Evolutionary conservation across 2,113 vertebrate genomes (phyloP), one percentile per base, ranked within the genome.

Genomic region (Chinchilla lanigera): DNA sequence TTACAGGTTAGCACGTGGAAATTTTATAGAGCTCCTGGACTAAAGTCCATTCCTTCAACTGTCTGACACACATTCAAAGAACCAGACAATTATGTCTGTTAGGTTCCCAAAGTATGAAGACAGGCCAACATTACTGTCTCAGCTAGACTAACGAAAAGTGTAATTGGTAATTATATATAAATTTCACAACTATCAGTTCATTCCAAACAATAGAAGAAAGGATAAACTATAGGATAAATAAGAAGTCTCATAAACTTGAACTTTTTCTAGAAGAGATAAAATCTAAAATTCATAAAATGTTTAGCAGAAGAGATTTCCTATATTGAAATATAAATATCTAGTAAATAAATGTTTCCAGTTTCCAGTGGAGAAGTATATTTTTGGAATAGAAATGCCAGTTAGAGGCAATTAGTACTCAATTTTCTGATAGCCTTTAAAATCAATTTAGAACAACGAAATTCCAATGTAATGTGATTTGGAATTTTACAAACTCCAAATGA

Each of bases 391-490:
- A 78, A 83, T 73, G 13, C 58, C 50, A 83, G 20, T 65, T 75
- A 67, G 33, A 86, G 24, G 26, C 28, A 58, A 28, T 47, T 28
- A 73, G 13, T 71, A 24, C 35, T 71, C 91, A 89, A 94, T 77
- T 84, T 95, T 61, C 78, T 83, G 65, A 44, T 13, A 77, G n/a
- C 1, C 11, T 58, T 96, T 94, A 86, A 54, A 80, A 86, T 81
- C 41, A 69, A 41, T n/a, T n/a, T 85, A n/a, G 14, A 78, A 86
- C 4, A 73, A 83, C 82, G 85, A 90, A 88, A 89, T 69, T 5
- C 10, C 24, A 95, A 82, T 80, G 87, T 86, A 88, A 93, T 65
- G 30, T 81, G 60, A 86, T 38, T 54, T 93, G 50, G 19, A 85
- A 69, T 94, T 41, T 56, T 58, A 61, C 8, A 77, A 38, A 16